phyloP scores from a whole-genome alignment of 2,797 vertebrate species.

The Eidolon dupreanum region DNA sequence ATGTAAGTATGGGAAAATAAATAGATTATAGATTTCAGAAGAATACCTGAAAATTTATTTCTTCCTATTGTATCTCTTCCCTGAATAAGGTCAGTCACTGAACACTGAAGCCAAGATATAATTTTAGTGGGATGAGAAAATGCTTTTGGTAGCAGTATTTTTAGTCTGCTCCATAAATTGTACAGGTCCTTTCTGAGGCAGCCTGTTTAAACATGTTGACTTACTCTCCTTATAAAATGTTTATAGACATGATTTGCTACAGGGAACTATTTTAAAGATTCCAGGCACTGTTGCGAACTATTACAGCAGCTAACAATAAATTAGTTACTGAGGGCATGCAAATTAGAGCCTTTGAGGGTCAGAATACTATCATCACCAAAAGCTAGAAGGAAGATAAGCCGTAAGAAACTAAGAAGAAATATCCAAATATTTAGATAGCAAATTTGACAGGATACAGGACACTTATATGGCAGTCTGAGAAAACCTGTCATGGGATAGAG shows the following conservation, averaged over 20 bases:
- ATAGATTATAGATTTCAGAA: constrained; percentile 33
- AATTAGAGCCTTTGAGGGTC: constrained; percentile 44
- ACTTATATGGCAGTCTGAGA: constrained; percentile 58
- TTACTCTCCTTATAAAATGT: constrained; percentile 71
- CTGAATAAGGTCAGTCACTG: not conserved
- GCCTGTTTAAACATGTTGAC: constrained; percentile 68
- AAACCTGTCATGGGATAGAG: constrained; percentile 70
- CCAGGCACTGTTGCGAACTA: not conserved
- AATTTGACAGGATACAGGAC: constrained; percentile 60
- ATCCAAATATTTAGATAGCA: constrained; percentile 82
- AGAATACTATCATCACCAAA: not conserved
- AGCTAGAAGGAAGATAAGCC: constrained; percentile 58
- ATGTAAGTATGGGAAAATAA: not conserved
- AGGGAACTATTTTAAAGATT: constrained; percentile 67
- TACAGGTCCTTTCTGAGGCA: constrained; percentile 45
- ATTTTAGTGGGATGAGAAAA: constrained; percentile 51
- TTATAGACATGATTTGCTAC: constrained; percentile 71
- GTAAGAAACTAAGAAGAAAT: constrained; percentile 61
- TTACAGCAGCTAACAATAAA: constrained; percentile 52
- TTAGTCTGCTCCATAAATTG: constrained; percentile 62
- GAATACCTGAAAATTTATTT: constrained; percentile 37
- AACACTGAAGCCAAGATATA: not conserved
- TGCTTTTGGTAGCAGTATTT: constrained; percentile 58
- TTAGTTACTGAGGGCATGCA: constrained; percentile 14
- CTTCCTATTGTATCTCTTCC: not conserved